phyloP scores from a whole-genome alignment of 2,888 invertebrate genomes.

The Caenorhabditis sp. region DNA sequence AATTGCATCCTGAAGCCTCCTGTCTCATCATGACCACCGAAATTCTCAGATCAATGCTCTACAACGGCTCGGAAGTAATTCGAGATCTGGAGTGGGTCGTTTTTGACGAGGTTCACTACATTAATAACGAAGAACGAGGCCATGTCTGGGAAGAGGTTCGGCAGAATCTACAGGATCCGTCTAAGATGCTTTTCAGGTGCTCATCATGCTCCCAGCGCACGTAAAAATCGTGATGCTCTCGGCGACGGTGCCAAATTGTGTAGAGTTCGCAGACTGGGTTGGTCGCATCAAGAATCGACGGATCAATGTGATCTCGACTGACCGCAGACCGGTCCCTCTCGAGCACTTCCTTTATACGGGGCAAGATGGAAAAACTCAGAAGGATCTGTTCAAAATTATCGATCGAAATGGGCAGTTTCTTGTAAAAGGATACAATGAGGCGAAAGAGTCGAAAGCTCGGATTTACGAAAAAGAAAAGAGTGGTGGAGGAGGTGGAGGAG shows the following conservation, averaged over 20 bases:
- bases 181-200: conserved; percentile 81
- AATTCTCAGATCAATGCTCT: conserved; percentile 93
- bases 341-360: conserved; percentile 87
- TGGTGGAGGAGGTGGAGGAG: conserved; percentile 1
- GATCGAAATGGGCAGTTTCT: conserved; percentile 87
- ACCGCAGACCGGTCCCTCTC: conserved; percentile 93
- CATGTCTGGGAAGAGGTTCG: conserved; percentile 96
- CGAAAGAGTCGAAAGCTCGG: conserved; percentile 61
- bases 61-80: conserved; percentile 93
- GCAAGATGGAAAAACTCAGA: conserved; percentile 79
- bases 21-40: conserved; percentile 99
- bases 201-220: conserved; percentile 93
- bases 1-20: conserved; percentile 92
- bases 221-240: conserved; percentile 96
- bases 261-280: conserved; percentile 89
- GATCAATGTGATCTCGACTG: conserved; percentile 92
- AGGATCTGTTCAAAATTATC: conserved; percentile 82
- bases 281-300: conserved; percentile 85
- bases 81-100: conserved; percentile 98
- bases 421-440: conserved; percentile 56
- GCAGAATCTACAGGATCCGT: not conserved
- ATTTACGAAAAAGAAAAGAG: conserved; percentile 25
- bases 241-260: conserved; percentile 96
- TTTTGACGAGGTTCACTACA: conserved; percentile 99
- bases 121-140: conserved; percentile 95